phyloP scores from a whole-genome alignment of 1,140 invertebrate genomes.

The Macrostomum lignano region DNA sequence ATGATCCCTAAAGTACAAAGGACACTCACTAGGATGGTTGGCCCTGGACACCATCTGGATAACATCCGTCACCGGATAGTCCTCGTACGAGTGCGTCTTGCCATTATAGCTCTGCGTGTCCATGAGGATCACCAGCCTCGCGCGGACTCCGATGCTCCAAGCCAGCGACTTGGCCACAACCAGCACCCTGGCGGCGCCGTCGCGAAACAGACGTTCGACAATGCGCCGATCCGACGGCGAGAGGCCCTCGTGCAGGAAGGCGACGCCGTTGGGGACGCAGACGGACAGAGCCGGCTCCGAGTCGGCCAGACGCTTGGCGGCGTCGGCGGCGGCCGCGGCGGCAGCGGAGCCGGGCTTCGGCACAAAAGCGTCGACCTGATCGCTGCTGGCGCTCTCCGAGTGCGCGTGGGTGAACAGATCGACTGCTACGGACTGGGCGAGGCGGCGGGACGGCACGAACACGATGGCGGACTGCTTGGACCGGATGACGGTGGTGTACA shows the following conservation, averaged over 20 bases:
- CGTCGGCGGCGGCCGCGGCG: not conserved
- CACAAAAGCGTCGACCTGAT: constrained; percentile 4
- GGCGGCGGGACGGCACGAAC: constrained; percentile 80
- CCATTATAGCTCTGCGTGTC: constrained; percentile 93
- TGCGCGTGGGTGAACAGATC: constrained; percentile 29
- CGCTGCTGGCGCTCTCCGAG: not conserved
- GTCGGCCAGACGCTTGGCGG: constrained; percentile 35
- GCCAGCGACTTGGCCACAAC: constrained; percentile 62
- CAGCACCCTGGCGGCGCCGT: constrained; percentile 66
- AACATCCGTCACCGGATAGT: constrained; percentile 85
- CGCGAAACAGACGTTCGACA: constrained; percentile 68
- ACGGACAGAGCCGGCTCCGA: not conserved
- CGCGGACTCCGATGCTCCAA: constrained; percentile 57
- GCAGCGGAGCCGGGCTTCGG: not conserved
- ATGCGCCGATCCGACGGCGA: constrained; percentile 48
- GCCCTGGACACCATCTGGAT: constrained; percentile 70
- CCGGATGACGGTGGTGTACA: constrained; percentile 67
- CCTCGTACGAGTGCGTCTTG: constrained; percentile 53
- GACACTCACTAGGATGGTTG: too few species aligned
- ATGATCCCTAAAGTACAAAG: too few species aligned
- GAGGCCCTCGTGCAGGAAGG: constrained; percentile 80
- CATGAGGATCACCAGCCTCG: constrained; percentile 78
- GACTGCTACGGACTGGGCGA: constrained; percentile 60
- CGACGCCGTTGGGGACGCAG: constrained; percentile 61
- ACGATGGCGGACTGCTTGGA: constrained; percentile 66